Base-by-base conservation (phyloP, 1,140 invertebrate genomes). In the Anthonomus grandis region DNA sequence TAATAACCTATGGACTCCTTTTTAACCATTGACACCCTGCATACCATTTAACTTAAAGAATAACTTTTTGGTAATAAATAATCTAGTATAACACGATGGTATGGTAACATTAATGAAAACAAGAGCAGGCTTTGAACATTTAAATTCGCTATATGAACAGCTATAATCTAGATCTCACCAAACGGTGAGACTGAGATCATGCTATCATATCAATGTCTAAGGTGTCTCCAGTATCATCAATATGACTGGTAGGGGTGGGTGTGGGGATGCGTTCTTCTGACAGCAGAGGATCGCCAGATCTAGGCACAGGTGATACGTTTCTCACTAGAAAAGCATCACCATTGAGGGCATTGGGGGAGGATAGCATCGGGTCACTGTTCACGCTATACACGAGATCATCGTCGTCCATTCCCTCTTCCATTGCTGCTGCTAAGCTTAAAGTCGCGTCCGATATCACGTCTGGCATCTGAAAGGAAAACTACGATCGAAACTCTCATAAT, bases 371-470 rank as follows among this genome's bases (percentile, higher is more conserved):
- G 68, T 89, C 86, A 31, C 83, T 82, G 54, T 72, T 72, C 0
- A 69, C 64, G 9, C 78, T 74, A 54, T 82, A 80, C 0, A 84
- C 77, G 47, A 78, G 79, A 12, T 86, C 83, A 65, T 91, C 89
- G 64, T 91, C 89, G 62, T 90, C 87, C 86, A 90, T 90, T 47
- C 89, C 76, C 73, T 90, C 87, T 62, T 89, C 86, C 56, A 90
- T 82, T 57, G 86, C 84, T 53, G 86, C 84, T 55, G 84, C 81
- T 57, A 87, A 78, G 64, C 81, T 84, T 45, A 88, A 72, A 15
- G 76, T 75, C 22, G 80, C 81, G 15, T 79, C 79, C 8, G 74
- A 69, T 23, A 81, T 75, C 12, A 81, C 71, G 47, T 83, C 81
- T 18, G 80, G 79, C 66, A 82, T 78, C 78, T 81, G 64, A 25